Conservation (phyloP, 2,113 vertebrate genomes). For the Cinclus cinclus region DNA sequence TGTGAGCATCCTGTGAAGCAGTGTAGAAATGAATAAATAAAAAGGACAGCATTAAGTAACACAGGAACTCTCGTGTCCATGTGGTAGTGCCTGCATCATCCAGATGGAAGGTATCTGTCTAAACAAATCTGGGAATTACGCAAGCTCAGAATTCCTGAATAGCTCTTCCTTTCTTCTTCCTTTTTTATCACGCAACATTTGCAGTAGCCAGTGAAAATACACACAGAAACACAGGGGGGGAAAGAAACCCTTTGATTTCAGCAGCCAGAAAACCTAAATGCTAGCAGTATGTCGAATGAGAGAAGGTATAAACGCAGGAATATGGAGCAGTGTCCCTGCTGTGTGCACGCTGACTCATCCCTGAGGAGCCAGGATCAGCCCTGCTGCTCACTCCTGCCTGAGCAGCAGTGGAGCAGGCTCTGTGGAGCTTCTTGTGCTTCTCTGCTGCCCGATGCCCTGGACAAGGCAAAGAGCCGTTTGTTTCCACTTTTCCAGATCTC, state of each 20-base stretch:
- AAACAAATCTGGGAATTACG: slow-evolving; percentile 21
- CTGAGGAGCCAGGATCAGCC: neutral
- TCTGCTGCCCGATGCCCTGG: neutral
- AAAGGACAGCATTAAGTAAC: neutral
- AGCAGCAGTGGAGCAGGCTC: neutral
- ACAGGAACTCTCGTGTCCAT: neutral
- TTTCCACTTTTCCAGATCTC: neutral
- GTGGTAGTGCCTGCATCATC: neutral
- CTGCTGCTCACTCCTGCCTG: neutral
- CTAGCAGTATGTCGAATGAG: neutral
- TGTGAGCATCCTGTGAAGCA: neutral
- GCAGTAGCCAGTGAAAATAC: neutral
- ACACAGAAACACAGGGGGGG: neutral
- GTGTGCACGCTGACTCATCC: fast-evolving
- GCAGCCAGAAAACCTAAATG: neutral
- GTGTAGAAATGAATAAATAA: slow-evolving; percentile 3
- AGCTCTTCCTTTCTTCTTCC: neutral
- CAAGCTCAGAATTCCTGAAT: slow-evolving; percentile 22
- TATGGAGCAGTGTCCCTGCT: neutral
- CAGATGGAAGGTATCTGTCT: slow-evolving; percentile 35
- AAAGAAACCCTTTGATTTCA: neutral
- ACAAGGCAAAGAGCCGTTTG: neutral
- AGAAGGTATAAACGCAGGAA: neutral
- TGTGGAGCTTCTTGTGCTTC: fast-evolving
- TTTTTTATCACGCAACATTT: neutral